Percentiles rank a stretch among this genome's conserved stretches.
Evolutionary conservation across 1,140 invertebrate species (phyloP).

Genomic region (Akabosia matsudoensis): DNA sequence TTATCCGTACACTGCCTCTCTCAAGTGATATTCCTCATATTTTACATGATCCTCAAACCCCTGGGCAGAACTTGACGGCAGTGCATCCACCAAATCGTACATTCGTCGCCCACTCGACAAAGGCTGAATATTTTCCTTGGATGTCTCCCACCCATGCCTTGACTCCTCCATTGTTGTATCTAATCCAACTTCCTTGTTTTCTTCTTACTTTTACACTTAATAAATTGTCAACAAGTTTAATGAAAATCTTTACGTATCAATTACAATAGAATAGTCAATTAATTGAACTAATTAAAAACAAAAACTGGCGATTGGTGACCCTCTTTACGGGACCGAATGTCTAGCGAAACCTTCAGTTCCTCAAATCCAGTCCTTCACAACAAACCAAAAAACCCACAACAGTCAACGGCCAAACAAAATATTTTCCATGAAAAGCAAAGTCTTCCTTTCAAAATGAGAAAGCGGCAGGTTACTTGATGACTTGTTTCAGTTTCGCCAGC

Average conservation of each 20-base stretch:
- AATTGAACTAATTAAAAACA: not conserved
- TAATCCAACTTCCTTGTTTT: too few species aligned
- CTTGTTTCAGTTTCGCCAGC: too few species aligned
- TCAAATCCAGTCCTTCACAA: too few species aligned
- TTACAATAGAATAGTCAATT: not conserved
- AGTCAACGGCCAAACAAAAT: not conserved
- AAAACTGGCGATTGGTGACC: not conserved
- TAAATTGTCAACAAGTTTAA: too few species aligned
- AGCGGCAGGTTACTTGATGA: not conserved
- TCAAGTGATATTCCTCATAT: not conserved
- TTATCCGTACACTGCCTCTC: not conserved
- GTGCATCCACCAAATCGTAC: constrained; percentile 19
- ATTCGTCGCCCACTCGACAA: constrained; percentile 32
- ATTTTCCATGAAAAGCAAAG: not conserved
- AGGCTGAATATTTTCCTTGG: constrained; percentile 44
- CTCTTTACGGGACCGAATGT: not conserved
- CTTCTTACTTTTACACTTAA: too few species aligned
- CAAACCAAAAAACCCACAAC: not conserved
- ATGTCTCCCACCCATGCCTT: constrained; percentile 31
- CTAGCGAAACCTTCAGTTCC: too few species aligned
- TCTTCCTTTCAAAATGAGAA: too few species aligned
- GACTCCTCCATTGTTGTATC: not conserved
- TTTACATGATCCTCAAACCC: not conserved
- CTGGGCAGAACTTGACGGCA: not conserved
- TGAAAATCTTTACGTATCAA: not conserved